Evolutionary conservation across 2,797 vertebrate species (phyloP).

Genomic region (Poeciliopsis infans): DNA sequence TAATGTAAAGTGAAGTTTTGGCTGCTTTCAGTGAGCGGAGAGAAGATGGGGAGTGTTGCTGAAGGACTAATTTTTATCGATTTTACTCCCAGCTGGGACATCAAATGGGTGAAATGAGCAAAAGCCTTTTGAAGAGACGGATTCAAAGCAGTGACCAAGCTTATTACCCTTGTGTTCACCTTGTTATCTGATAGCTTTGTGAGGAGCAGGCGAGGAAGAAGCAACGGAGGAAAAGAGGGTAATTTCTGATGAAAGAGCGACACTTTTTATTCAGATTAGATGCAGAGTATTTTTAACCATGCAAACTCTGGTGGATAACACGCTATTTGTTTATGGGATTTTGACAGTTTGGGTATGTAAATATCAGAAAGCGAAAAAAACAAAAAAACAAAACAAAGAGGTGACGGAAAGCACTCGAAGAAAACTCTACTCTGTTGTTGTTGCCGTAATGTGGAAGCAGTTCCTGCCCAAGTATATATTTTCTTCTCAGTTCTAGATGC

Average conservation of each 20-base stretch:
- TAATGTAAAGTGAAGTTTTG: conserved; percentile 58
- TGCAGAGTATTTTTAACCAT: conserved; percentile 73
- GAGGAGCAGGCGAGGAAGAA: conserved; percentile 26
- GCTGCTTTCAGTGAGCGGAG: conserved; percentile 42
- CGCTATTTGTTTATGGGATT: conserved; percentile 73
- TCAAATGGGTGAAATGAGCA: conserved; percentile 43
- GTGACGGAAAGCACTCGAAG: conserved; percentile 36
- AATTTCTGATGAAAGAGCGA: conserved; percentile 45
- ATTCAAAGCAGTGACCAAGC: conserved; percentile 65
- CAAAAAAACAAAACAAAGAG: conserved; percentile 10
- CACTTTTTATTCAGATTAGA: conserved; percentile 72
- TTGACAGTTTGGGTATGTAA: conserved; percentile 79
- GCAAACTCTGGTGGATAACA: conserved; percentile 71
- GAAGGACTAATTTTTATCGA: conserved; percentile 53
- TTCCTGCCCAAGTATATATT: neutral
- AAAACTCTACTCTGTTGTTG: conserved; percentile 40
- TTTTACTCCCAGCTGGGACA: conserved; percentile 47
- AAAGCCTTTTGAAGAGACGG: conserved; percentile 47
- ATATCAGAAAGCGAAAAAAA: conserved; percentile 54
- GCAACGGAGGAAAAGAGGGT: conserved; percentile 23
- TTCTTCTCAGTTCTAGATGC: neutral
- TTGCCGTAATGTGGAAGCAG: conserved; percentile 5
- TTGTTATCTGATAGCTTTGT: conserved; percentile 64
- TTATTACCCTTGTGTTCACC: conserved; percentile 77
- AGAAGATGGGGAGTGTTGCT: conserved; percentile 19